Evolutionary conservation across 1,140 invertebrate genomes (phyloP), one percentile per base, ranked within the genome.

Genomic region (Bombus confusus): DNA sequence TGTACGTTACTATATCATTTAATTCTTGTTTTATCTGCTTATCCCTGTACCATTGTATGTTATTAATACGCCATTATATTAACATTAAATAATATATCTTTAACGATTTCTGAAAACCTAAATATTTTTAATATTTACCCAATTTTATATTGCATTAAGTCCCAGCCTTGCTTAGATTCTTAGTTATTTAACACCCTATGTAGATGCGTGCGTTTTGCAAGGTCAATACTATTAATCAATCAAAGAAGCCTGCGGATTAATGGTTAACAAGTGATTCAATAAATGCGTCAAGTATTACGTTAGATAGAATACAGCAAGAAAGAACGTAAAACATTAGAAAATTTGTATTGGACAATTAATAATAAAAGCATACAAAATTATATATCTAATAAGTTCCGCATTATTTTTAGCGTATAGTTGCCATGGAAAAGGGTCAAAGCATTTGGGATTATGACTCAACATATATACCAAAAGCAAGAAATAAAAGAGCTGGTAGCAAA

Each of bases 341-440:
- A 62, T 62, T 39, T 77, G 41, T n/a, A 34, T 15, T 34, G 6
- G 15, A n/a, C n/a, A 64, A n/a, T 41, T 62, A 62, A 13, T 62
- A 62, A 62, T n/a, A n/a, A 22, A 22, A 22, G 18, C 47, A 52
- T 52, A 52, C 47, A 52, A 52, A 52, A 52, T 52, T 22, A 52
- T 52, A 52, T 52, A 52, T 52, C 18, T 52, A 52, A 52, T 52
- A 62, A 12, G 12, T 76, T 57, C 28, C 28, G 18, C 75, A n/a
- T 62, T 88, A 78, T 76, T 93, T 94, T 79, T 92, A 97, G 96
- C 95, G 96, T 90, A 93, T 96, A 66, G 96, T 96, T 75, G 93
- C 95, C 76, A 96, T 96, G 86, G 96, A 97, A 84, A 96, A 96
- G 90, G 96, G 95, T 47, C 96, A 96, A 68, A 96, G 96, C 1